A percentile compares a stretch with the other conserved stretches of the same genome.
Evolutionary conservation across 2,797 vertebrate species (phyloP).

Genomic region (Aphelocoma californica): DNA sequence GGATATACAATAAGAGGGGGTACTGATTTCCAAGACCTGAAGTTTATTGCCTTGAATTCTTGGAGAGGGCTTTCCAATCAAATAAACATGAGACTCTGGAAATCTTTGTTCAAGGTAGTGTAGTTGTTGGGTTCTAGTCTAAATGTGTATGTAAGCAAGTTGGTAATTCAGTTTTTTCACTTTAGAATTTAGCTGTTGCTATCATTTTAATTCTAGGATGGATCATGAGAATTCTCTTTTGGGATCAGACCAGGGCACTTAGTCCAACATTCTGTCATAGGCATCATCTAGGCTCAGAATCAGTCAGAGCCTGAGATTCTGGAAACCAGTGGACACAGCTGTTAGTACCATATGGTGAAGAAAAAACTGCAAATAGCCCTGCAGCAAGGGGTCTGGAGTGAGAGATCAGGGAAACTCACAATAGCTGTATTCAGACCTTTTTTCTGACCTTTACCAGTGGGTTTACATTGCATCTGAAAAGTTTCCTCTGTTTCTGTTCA

Average conservation of each 20-base stretch:
- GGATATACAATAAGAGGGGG: background rate
- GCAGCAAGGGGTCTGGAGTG: background rate
- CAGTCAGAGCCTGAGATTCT: background rate
- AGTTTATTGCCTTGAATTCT: background rate
- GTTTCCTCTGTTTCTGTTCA: background rate
- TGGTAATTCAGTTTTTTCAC: background rate
- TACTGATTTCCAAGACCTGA: background rate
- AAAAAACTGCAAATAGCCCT: background rate
- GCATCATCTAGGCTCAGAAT: background rate
- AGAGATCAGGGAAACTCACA: background rate
- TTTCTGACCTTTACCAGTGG: background rate
- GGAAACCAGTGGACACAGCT: background rate
- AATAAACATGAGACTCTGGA: background rate
- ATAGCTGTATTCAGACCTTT: background rate
- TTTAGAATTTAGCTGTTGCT: background rate
- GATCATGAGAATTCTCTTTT: background rate
- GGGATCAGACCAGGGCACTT: background rate
- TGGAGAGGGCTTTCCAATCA: background rate
- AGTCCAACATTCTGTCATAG: background rate
- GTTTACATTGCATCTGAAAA: background rate
- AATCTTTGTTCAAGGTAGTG: background rate
- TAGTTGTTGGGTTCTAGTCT: background rate
- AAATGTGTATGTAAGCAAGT: background rate
- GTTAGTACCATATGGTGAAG: background rate
- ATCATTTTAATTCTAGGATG: background rate